Base-by-base conservation (phyloP, 2,797 vertebrate species). In the Neostethus bicornis region DNA sequence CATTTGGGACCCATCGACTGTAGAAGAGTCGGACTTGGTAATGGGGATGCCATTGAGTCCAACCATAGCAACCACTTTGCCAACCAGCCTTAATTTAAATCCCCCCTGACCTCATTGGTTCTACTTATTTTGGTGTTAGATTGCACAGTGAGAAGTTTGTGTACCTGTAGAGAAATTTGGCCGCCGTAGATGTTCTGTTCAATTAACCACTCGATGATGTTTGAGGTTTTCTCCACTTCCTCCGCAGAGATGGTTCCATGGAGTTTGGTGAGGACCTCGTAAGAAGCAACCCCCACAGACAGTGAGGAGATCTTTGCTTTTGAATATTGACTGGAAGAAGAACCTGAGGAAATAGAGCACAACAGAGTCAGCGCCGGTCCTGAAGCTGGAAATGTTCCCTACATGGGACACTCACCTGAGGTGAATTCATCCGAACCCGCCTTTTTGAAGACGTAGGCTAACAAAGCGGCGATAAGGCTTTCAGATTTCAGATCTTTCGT, bases 81-180 rank as follows among this genome's bases (percentile, higher is more conserved):
- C n/a, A n/a, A n/a, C n/a, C n/a, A n/a, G n/a, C n/a, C n/a, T n/a
- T n/a, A n/a, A n/a, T n/a, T n/a, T n/a, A n/a, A n/a, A n/a, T n/a
- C n/a, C n/a, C n/a, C n/a, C n/a, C n/a, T n/a, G n/a, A n/a, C n/a
- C n/a, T n/a, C n/a, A n/a, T n/a, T n/a, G n/a, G n/a, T n/a, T n/a
- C n/a, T n/a, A n/a, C n/a, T n/a, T n/a, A n/a, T n/a, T n/a, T n/a
- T n/a, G n/a, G n/a, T n/a, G n/a, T n/a, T n/a, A n/a, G n/a, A n/a
- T n/a, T n/a, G n/a, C n/a, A n/a, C n/a, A n/a, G n/a, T 34, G 2
- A 10, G 17, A 10, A 10, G 4, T 12, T 1, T 7, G 7, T 2
- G 12, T 87, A 95, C 95, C 93, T 96, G 94, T 45, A 91, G 94
- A 46, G 94, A 96, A n/a, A 89, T 89, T 83, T 95, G 95, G 28